Percentiles rank a stretch among this genome's conserved stretches.
Conservation (phyloP, 2,113 vertebrate species). For the Ifrita kowaldi region DNA sequence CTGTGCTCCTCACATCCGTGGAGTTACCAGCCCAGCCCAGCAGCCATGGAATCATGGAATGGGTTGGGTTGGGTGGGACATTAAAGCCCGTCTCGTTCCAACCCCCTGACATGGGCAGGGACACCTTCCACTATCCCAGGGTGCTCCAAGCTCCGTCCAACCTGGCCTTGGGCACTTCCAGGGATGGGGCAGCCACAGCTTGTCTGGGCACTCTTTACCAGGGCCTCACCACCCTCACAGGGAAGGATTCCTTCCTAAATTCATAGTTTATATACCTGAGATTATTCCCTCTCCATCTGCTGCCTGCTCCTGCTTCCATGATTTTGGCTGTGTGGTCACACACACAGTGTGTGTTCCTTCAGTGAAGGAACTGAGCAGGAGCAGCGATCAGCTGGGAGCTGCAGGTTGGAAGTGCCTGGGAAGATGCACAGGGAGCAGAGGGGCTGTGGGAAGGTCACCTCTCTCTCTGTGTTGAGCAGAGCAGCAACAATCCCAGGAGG, state of each 20-base stretch:
- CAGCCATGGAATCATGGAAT: not conserved
- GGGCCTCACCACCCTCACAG: not conserved
- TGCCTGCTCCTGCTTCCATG: not conserved
- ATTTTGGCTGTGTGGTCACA: not conserved
- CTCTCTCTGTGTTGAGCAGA: accelerated
- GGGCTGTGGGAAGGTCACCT: not conserved
- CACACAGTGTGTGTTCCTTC: too few species aligned
- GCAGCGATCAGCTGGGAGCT: not conserved
- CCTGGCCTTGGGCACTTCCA: not conserved
- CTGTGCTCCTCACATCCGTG: accelerated
- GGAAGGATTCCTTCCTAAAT: not conserved
- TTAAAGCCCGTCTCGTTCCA: not conserved
- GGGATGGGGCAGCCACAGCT: not conserved
- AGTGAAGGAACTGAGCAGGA: not conserved
- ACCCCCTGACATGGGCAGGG: accelerated
- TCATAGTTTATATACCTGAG: not conserved
- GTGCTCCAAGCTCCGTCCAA: accelerated
- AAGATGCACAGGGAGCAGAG: not conserved
- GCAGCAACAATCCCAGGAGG: not conserved
- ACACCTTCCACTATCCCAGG: not conserved
- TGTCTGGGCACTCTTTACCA: not conserved
- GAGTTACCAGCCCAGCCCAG: not conserved
- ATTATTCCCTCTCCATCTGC: not conserved
- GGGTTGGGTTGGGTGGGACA: not conserved
- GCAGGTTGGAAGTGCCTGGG: not conserved